These are phyloP conservation scores for Rotaria macrura DNA, from an alignment of 2,888 invertebrate species.

Conservation along the genomic window DNA sequence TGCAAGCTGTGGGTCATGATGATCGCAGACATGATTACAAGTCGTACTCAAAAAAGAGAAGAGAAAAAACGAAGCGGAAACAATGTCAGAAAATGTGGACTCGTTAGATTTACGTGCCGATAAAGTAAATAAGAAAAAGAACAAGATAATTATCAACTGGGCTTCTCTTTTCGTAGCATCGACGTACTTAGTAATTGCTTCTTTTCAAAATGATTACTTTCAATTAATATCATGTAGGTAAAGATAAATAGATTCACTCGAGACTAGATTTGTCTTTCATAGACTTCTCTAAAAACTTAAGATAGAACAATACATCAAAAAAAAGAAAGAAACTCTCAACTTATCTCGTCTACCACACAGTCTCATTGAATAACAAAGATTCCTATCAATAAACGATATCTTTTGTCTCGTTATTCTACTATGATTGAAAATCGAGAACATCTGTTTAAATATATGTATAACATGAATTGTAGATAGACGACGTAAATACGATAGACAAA, in stretches of 20 bases:
- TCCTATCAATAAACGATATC: not conserved
- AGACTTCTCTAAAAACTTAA: not conserved
- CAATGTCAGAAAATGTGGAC: not conserved
- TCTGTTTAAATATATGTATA: not conserved
- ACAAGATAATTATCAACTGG: not conserved
- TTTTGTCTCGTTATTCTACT: not conserved
- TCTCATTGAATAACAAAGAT: not conserved
- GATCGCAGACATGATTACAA: not conserved
- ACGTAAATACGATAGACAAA: not conserved
- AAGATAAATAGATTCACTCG: too few species aligned
- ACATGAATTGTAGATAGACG: too few species aligned
- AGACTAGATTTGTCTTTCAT: not conserved
- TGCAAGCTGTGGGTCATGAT: not conserved
- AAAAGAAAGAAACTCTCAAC: not conserved
- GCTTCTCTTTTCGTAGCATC: not conserved
- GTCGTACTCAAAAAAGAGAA: too few species aligned
- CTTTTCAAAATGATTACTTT: not conserved
- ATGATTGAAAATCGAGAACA: not conserved
- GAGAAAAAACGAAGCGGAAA: not conserved
- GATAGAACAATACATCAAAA: not conserved
- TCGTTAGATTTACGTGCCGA: not conserved
- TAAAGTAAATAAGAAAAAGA: not conserved
- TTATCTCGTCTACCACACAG: not conserved
- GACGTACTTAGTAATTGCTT: not conserved
- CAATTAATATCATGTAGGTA: not conserved